Evolutionary conservation across 1,140 invertebrate genomes (phyloP), one percentile per base, ranked within the genome.

Genomic region (Heliconius hewitsoni): DNA sequence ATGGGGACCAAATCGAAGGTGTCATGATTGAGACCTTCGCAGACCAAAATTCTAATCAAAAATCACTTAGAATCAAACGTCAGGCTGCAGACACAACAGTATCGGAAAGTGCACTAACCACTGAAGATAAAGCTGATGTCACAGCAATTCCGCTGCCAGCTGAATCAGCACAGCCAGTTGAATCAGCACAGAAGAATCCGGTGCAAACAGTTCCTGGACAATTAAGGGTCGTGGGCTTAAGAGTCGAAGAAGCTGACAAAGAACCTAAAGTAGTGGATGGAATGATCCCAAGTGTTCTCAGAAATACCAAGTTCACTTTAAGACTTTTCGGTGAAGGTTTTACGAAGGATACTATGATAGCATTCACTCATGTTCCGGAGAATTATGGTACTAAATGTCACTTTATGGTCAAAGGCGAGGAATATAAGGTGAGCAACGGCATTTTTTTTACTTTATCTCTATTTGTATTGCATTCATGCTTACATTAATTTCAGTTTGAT

Each of bases 291-390:
- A 95, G 95, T 83, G 95, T 98, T 55, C 85, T 97, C 37, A 95
- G 95, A 0, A 95, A 96, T 8, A 94, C 90, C 0, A 83, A 90
- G 19, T 95, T 96, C 72, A 93, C 89, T 2, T 87, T 98, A 57
- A 88, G 93, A 27, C 79, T 98, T 50, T 98, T 98, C 86, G 98
- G 98, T 0, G 88, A 87, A 52, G 96, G 96, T 8, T 96, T 98
- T 75, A 96, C 95, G 0, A 89, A 96, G 34, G 89, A 96, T 60
- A 97, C 97, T 0, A 85, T 96, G 4, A 95, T 98, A 57, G 95
- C 96, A 0, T 97, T 98, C 82, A 98, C 97, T 0, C 95, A 96
- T 71, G 87, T 94, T 19, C 80, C 84, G 0, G 95, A 94, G 16
- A 76, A 91, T 6, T 95, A 93, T 78, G 96, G 96, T 11, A 88